These are phyloP conservation scores for Nysson spinosus DNA, from an alignment of 2,888 invertebrate species.

Conservation along the genomic window DNA sequence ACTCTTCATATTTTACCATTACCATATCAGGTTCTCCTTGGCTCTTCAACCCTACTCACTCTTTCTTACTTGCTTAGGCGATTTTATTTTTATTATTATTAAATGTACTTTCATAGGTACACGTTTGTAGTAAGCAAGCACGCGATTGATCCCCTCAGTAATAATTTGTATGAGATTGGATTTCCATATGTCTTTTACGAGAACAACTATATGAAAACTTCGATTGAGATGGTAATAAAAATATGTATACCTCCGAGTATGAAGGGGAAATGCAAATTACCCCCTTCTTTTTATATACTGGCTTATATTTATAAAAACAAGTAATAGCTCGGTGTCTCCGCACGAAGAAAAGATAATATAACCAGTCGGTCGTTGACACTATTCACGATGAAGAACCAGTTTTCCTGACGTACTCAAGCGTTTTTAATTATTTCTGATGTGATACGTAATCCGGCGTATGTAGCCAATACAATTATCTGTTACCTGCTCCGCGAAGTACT, in stretches of 20 bases:
- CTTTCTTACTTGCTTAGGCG: background rate
- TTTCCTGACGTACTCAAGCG: conserved; percentile 16
- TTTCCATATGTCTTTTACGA: background rate
- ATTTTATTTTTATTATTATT: conserved; percentile 50
- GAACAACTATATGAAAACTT: background rate
- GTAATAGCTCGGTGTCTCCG: no score
- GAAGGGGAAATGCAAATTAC: no score
- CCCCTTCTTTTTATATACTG: no score
- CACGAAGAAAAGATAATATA: no score
- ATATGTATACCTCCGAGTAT: no score
- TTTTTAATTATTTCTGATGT: conserved; percentile 49
- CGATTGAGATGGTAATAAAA: no score
- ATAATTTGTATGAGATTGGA: conserved; percentile 23
- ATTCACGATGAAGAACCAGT: conserved; percentile 45
- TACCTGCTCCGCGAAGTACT: conserved; percentile 9
- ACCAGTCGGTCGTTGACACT: conserved; percentile 20
- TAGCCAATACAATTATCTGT: conserved; percentile 12
- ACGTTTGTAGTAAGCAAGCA: conserved; percentile 23
- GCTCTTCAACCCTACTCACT: conserved; percentile 28
- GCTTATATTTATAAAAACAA: no score
- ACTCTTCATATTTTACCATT: conserved; percentile 66
- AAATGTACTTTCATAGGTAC: conserved; percentile 51
- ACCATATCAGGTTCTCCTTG: conserved; percentile 67
- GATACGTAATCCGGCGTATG: conserved; percentile 41
- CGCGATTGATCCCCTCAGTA: conserved; percentile 21